These are phyloP conservation scores for Cyrtodaria siliqua DNA, from an alignment of 2,888 invertebrate genomes.

Conservation along the genomic window DNA sequence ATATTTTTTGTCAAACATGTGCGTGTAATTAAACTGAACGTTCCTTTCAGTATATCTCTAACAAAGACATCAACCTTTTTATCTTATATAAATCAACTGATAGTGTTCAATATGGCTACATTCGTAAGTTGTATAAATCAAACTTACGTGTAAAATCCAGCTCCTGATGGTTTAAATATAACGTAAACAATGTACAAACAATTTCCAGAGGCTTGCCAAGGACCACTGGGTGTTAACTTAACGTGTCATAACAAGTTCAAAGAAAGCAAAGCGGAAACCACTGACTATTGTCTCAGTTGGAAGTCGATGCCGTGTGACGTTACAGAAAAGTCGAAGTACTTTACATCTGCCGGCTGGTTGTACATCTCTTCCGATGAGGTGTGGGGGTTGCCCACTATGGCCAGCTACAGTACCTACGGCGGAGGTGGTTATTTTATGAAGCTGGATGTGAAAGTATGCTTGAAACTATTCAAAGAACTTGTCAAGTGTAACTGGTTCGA, in stretches of 20 bases:
- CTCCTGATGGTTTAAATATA: too few relatives aligned
- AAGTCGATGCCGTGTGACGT: slow-evolving; percentile 32
- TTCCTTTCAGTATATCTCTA: too few relatives aligned
- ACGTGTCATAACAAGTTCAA: slow-evolving; percentile 42
- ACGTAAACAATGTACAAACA: too few relatives aligned
- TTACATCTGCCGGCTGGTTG: slow-evolving; percentile 53
- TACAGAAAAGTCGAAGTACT: slow-evolving; percentile 45
- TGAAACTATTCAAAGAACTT: slow-evolving; percentile 62
- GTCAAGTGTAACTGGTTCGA: slow-evolving; percentile 75
- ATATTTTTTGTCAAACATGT: too few relatives aligned
- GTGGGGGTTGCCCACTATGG: slow-evolving; percentile 57
- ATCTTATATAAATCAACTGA: too few relatives aligned
- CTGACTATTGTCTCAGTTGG: slow-evolving; percentile 52
- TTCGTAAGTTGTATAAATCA: too few relatives aligned
- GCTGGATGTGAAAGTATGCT: slow-evolving; percentile 59
- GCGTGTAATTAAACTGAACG: too few relatives aligned
- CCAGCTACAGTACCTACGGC: slow-evolving; percentile 43
- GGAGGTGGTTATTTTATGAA: slow-evolving; percentile 66
- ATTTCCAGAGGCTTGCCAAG: slow-evolving; percentile 43
- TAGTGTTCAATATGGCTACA: too few relatives aligned
- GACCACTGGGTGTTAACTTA: slow-evolving; percentile 29
- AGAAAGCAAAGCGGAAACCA: slow-evolving; percentile 21
- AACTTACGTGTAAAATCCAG: too few relatives aligned
- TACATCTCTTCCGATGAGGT: slow-evolving; percentile 45
- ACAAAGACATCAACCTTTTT: too few relatives aligned